These are phyloP conservation scores for Henricia sp. DNA, from an alignment of 53 echinoderm and acorn worm genomes.

Conservation along the genomic window DNA sequence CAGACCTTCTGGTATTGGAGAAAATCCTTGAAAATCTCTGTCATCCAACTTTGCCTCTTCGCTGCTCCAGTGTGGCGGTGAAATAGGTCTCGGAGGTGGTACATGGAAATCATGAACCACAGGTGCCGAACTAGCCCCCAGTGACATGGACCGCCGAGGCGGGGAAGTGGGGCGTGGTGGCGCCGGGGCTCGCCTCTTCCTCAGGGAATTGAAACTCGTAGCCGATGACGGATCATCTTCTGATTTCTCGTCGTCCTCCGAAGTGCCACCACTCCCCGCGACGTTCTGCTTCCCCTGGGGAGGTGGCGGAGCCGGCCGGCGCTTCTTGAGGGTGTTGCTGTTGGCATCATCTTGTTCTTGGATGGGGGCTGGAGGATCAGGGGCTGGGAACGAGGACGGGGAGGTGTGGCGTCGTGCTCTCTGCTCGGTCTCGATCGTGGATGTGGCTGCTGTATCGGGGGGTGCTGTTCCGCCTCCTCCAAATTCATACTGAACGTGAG, in stretches of 20 bases:
- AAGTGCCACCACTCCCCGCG: too few relatives aligned
- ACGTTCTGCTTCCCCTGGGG: constrained; percentile 37
- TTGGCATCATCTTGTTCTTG: constrained; percentile 19
- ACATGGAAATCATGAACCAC: not conserved
- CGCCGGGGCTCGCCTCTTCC: constrained; percentile 75
- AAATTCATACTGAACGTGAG: constrained; percentile 46
- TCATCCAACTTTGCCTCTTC: not conserved
- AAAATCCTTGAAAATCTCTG: not conserved
- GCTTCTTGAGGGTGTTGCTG: constrained; percentile 64
- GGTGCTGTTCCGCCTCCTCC: constrained; percentile 24
- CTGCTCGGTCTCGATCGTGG: not conserved
- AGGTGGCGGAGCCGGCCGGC: constrained; percentile 77
- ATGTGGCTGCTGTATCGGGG: not conserved
- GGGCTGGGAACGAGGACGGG: not conserved
- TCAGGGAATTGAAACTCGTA: constrained; percentile 46
- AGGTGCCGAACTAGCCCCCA: not conserved
- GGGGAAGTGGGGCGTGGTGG: constrained; percentile 64
- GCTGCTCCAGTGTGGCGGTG: constrained; percentile 5
- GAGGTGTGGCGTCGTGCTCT: not conserved
- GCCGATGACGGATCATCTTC: not conserved
- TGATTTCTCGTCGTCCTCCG: constrained; percentile 23
- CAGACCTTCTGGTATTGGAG: constrained; percentile 11
- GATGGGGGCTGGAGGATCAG: not conserved
- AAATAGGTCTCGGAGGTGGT: constrained; percentile 7
- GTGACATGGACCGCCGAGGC: constrained; percentile 20